Conservation (phyloP, 2,797 vertebrate genomes). For the Acanthiza pusilla region DNA sequence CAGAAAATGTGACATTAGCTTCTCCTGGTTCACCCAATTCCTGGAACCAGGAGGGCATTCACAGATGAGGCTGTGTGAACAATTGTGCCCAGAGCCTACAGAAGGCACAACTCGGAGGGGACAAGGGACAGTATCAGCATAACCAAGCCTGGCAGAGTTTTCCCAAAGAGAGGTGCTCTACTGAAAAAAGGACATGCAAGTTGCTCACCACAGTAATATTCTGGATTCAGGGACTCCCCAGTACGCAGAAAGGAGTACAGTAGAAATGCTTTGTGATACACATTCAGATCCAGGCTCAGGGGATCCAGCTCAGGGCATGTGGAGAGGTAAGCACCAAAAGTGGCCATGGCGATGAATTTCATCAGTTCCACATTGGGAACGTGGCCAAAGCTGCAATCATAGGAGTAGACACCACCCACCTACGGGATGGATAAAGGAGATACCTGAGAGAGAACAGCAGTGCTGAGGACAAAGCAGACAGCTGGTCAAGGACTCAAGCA, state of each 20-base stretch:
- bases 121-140: neutral
- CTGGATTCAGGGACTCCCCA: slow-evolving; percentile 90
- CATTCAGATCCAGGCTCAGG: slow-evolving; percentile 84
- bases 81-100: neutral
- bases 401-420: slow-evolving; percentile 95
- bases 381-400: slow-evolving; percentile 96
- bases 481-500: neutral
- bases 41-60: neutral
- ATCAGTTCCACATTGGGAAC: slow-evolving; percentile 97
- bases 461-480: neutral
- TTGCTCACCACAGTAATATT: slow-evolving; percentile 91
- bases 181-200: neutral
- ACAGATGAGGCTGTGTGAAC: neutral
- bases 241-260: slow-evolving; percentile 93
- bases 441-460: neutral
- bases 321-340: slow-evolving; percentile 93
- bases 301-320: slow-evolving; percentile 86
- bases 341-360: slow-evolving; percentile 98
- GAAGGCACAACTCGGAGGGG: neutral
- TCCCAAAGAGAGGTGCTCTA: neutral
- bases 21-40: neutral
- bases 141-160: neutral
- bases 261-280: slow-evolving; percentile 93
- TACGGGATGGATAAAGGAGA: slow-evolving; percentile 45
- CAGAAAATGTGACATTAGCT: neutral